Conservation (phyloP, 1,140 invertebrate species). For the Aphelenchoides avenae region DNA sequence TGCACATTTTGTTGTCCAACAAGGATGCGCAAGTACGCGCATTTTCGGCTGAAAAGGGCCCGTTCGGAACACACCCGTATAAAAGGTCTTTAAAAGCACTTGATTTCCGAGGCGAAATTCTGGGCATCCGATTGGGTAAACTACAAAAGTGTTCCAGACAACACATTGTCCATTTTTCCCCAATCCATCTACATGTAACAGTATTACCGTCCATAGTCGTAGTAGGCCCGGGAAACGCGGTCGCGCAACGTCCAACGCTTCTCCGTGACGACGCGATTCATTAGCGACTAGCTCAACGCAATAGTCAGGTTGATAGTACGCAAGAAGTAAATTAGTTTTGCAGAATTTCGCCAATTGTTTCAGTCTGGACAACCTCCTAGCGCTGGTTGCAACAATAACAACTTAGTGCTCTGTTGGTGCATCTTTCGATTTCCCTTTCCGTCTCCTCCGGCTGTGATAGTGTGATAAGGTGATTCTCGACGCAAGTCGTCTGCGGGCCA, state of each 20-base stretch:
- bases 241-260: no score
- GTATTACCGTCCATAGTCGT: conserved; percentile 48
- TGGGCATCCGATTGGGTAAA: no score
- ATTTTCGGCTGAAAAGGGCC: conserved; percentile 3
- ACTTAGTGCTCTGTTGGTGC: no score
- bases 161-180: not conserved
- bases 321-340: not conserved
- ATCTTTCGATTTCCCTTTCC: no score
- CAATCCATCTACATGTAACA: conserved; percentile 9
- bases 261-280: not conserved
- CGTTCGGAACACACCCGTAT: conserved; percentile 5
- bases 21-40: no score
- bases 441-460: no score
- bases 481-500: no score
- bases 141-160: not conserved
- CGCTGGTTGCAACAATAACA: not conserved
- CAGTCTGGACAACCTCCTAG: not conserved
- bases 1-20: not conserved
- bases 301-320: not conserved
- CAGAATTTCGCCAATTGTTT: not conserved
- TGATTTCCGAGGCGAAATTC: no score
- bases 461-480: no score
- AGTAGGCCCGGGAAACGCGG: conserved; percentile 41
- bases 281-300: not conserved
- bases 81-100: no score